These are phyloP conservation scores for Siphamia tubifer DNA, from an alignment of 2,113 vertebrate genomes.

Conservation along the genomic window DNA sequence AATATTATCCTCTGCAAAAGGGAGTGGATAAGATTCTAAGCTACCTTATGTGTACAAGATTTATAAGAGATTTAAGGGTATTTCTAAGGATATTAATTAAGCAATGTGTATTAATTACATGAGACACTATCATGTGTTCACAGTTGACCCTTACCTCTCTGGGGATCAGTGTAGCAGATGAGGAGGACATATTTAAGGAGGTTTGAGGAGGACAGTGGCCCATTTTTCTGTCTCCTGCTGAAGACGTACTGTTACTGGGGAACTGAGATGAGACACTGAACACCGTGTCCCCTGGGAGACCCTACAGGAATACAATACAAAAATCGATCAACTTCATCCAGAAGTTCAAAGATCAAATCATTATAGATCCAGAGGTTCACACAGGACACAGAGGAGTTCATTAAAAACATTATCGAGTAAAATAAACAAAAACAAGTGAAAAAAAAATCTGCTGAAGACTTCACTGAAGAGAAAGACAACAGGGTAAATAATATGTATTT, in stretches of 20 bases:
- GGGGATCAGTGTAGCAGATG: conserved; percentile 31
- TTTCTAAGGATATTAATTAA: too few relatives aligned
- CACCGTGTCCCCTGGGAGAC: conserved; percentile 61
- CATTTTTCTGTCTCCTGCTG: conserved; percentile 10
- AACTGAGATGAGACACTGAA: conserved; percentile 73
- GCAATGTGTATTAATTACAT: not conserved
- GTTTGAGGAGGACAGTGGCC: not conserved
- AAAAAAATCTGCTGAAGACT: too few relatives aligned
- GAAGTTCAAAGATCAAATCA: not conserved
- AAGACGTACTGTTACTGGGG: not conserved
- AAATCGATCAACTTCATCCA: not conserved
- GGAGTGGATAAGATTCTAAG: too few relatives aligned
- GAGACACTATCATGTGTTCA: not conserved
- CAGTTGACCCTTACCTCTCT: conserved; percentile 53
- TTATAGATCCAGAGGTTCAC: too few relatives aligned
- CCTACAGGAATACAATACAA: conserved; percentile 49
- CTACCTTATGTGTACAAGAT: too few relatives aligned
- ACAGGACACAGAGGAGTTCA: too few relatives aligned
- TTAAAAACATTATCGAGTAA: too few relatives aligned
- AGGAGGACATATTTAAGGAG: not conserved
- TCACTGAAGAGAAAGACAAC: too few relatives aligned
- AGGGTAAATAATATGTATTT: too few relatives aligned
- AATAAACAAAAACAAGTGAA: too few relatives aligned
- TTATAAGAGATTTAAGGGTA: too few relatives aligned
- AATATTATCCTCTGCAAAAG: too few relatives aligned